Conservation (phyloP, 1,140 invertebrate species). For the Drosophila parabipectinata region DNA sequence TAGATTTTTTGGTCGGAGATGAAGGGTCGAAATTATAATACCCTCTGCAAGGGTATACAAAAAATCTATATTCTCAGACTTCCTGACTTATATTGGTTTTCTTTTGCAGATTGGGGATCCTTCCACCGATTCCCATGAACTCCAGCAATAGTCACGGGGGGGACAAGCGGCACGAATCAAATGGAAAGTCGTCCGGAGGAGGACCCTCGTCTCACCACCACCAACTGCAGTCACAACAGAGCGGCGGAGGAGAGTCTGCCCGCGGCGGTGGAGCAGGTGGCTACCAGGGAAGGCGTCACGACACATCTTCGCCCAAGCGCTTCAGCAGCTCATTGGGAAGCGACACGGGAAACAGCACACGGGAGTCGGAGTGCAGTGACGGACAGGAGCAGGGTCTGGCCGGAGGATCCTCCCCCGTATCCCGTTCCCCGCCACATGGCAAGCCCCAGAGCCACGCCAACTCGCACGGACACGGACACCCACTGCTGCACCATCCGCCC, state of each 20-base stretch:
- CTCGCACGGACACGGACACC: slow-evolving; percentile 20
- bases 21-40: no score
- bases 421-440: slow-evolving; percentile 63
- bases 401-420: slow-evolving; percentile 49
- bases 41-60: no score
- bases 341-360: slow-evolving; percentile 89
- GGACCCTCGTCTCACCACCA: slow-evolving; percentile 50
- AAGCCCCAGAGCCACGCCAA: slow-evolving; percentile 35
- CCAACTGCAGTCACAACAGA: slow-evolving; percentile 41
- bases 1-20: no score
- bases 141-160: slow-evolving; percentile 29
- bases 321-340: slow-evolving; percentile 89
- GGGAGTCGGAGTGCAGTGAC: slow-evolving; percentile 91
- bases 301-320: slow-evolving; percentile 84
- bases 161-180: slow-evolving; percentile 54
- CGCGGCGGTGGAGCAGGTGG: neutral
- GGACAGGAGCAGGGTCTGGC: slow-evolving; percentile 81
- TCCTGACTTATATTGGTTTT: neutral
- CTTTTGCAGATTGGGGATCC: slow-evolving; percentile 69
- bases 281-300: slow-evolving; percentile 83
- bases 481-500: slow-evolving; percentile 60
- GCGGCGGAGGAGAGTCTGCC: slow-evolving; percentile 2
- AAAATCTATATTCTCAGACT: no score
- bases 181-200: slow-evolving; percentile 41
- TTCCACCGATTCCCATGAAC: slow-evolving; percentile 66